Evolutionary conservation across 2,113 vertebrate species (phyloP).

Genomic region (Hucho hucho): DNA sequence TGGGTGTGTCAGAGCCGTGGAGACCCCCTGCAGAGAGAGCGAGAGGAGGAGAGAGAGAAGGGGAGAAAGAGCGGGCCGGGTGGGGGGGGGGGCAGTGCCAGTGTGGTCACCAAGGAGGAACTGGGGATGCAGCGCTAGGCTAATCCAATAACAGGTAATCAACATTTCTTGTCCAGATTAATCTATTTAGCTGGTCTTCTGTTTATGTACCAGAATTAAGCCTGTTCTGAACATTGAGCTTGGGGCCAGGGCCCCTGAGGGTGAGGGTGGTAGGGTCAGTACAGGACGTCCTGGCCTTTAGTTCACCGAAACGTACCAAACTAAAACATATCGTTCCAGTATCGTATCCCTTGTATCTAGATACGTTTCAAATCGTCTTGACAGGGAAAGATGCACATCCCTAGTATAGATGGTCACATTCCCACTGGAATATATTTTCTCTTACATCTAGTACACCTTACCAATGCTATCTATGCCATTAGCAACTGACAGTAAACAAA

Average conservation of each 20-base stretch:
- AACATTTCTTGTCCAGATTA: slow-evolving; percentile 39
- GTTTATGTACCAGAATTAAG: slow-evolving; percentile 1
- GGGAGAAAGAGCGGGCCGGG: no score
- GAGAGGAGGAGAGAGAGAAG: no score
- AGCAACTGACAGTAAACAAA: neutral
- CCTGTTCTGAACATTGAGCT: slow-evolving; percentile 1
- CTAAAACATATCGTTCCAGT: no score
- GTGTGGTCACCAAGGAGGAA: neutral
- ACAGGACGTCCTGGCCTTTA: no score
- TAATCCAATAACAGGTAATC: slow-evolving; percentile 58
- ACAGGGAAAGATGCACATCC: no score
- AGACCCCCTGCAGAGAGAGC: slow-evolving; percentile 74
- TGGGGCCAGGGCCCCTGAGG: neutral
- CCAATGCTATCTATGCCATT: neutral
- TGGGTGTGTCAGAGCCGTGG: slow-evolving; percentile 64
- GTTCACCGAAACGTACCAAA: no score
- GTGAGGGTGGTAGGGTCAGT: neutral
- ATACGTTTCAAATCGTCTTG: no score
- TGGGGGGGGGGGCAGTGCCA: neutral
- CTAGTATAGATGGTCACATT: no score
- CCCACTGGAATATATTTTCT: neutral
- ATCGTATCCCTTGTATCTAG: no score
- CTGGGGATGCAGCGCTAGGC: neutral
- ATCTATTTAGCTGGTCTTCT: slow-evolving; percentile 23
- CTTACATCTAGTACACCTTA: neutral